These are phyloP conservation scores for Drosophila athabasca DNA, from an alignment of 1,140 invertebrate genomes.

Conservation along the genomic window DNA sequence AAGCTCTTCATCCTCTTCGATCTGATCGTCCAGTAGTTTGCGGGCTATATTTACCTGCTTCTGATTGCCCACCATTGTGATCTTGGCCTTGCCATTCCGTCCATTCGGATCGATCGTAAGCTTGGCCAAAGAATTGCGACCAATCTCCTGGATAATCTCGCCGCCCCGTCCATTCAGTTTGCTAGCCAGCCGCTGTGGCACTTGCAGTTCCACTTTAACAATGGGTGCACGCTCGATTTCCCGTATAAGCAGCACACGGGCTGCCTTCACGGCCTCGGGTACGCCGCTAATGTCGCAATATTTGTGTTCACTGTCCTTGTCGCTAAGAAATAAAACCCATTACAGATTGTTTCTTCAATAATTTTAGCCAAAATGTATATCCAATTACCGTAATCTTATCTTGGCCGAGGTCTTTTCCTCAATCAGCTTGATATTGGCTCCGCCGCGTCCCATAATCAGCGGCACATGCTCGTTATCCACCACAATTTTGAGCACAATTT, in stretches of 20 bases:
- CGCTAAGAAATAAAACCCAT: conserved; percentile 32
- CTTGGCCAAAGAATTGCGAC: conserved; percentile 82
- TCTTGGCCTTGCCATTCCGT: conserved; percentile 74
- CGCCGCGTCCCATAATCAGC: conserved; percentile 86
- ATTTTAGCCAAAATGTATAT: conserved; percentile 16
- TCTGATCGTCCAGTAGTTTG: conserved; percentile 86
- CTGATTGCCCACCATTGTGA: conserved; percentile 86
- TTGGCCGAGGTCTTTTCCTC: conserved; percentile 88
- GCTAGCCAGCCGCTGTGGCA: conserved; percentile 87
- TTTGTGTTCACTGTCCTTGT: conserved; percentile 84
- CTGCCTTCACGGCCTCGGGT: conserved; percentile 86
- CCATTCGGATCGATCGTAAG: conserved; percentile 72
- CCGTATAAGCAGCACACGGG: conserved; percentile 89
- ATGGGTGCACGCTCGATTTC: conserved; percentile 88
- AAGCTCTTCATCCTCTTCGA: conserved; percentile 85
- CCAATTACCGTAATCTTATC: conserved; percentile 86
- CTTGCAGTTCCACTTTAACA: conserved; percentile 87
- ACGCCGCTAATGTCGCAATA: conserved; percentile 88
- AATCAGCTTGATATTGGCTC: conserved; percentile 88
- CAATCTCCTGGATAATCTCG: conserved; percentile 88
- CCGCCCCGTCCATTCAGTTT: conserved; percentile 89
- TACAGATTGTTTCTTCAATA: not conserved
- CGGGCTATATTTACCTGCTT: conserved; percentile 87
- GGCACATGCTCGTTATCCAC: conserved; percentile 80
- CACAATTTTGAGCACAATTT: conserved; percentile 67